Conservation (phyloP, 2,797 vertebrate genomes). For the Bucorvus abyssinicus region DNA sequence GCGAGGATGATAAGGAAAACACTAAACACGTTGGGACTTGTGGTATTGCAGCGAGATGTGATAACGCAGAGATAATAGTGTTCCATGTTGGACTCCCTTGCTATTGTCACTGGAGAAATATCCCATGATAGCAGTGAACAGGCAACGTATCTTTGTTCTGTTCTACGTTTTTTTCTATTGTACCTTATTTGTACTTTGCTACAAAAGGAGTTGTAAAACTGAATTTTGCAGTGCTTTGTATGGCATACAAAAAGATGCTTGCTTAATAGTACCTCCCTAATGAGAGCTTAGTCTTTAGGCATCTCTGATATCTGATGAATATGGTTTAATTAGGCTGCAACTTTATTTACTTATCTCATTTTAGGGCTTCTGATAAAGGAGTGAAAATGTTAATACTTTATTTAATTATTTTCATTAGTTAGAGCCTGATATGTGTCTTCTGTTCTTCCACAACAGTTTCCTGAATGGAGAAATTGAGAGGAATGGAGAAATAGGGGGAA, state of each 20-base stretch:
- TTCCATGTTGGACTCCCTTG: neutral
- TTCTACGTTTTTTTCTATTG: neutral
- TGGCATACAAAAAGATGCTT: neutral
- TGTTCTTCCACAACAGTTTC: neutral
- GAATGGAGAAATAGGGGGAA: neutral
- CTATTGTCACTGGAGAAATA: neutral
- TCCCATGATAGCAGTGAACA: neutral
- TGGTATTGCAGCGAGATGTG: neutral
- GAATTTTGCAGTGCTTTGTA: neutral
- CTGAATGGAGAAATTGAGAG: neutral
- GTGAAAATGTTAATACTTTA: neutral
- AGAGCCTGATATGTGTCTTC: neutral
- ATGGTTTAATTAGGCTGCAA: slow-evolving; percentile 26
- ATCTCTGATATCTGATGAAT: neutral
- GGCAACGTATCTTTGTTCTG: neutral
- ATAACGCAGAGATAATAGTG: neutral
- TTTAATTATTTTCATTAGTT: slow-evolving; percentile 15
- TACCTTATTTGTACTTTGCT: neutral
- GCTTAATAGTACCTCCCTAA: neutral
- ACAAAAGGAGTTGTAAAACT: neutral
- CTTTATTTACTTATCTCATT: slow-evolving; percentile 19
- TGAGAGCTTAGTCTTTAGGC: neutral
- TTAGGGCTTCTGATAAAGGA: slow-evolving; percentile 13
- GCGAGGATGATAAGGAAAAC: neutral
- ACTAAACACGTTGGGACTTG: neutral